Evolutionary conservation across 2,888 invertebrate genomes (phyloP), one percentile per base, ranked within the genome.

Genomic region (Peribatodes rhomboidaria): DNA sequence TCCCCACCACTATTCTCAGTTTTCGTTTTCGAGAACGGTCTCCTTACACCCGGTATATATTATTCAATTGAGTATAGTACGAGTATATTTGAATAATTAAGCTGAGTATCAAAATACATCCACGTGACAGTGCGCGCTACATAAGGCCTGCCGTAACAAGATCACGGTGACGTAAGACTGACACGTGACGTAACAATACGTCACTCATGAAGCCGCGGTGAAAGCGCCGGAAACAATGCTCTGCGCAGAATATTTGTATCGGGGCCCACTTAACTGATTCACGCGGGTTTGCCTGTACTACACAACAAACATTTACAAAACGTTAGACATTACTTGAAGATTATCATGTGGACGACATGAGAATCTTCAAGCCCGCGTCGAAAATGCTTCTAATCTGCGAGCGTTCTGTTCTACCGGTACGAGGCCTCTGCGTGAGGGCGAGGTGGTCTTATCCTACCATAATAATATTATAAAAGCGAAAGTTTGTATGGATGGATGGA

Each of bases 221-320:
- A 64, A 64, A 64, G 64, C 64, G 64, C 11, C 59, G 58, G 58
- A 64, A 64, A 64, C 63, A 59, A 64, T 58, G 47, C 14, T 35
- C 54, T 18, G 16, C 13, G 33, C 33, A 46, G 16, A 27, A 13
- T 33, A 27, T 54, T 11, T 9, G 35, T 49, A 49, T 50, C 31
- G 20, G 50, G 1, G 20, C n/a, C 10, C 4, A 18, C 9, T 14
- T 52, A 33, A 41, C 35, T 35, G 13, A 16, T 44, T 18, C 7
- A 11, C 9, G 4, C 35, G 52, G 35, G 0, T 35, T 13, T 20
- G 41, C 27, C 14, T 49, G 57, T 33, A 4, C 13, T 27, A 27
- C 27, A 27, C 13, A 7, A 35, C 9, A 11, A 35, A 35, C 35
- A 35, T 35, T 35, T 11, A 11, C 35, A 9, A 11, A 35, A 9